Evolutionary conservation across 92 coral and sea anemone genomes (phyloP).

Genomic region (Palythoa grandis): DNA sequence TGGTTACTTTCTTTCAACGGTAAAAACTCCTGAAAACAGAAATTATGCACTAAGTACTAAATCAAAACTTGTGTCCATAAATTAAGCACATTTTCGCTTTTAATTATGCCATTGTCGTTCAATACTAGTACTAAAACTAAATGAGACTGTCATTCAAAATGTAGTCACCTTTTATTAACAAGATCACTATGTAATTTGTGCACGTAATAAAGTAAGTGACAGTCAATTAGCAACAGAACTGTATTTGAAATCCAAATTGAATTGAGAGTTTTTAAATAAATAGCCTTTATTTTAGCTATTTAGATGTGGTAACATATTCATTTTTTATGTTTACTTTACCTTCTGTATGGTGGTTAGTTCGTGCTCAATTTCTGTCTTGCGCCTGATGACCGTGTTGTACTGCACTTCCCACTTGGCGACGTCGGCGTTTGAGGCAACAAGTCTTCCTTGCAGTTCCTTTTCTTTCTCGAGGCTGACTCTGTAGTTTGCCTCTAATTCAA

Average conservation of each 20-base stretch:
- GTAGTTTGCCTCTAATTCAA: constrained; percentile 59
- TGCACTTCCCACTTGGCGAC: constrained; percentile 67
- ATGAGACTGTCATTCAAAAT: too few species aligned
- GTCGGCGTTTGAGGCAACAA: constrained; percentile 60
- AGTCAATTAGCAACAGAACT: too few species aligned
- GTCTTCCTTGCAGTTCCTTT: constrained; percentile 60
- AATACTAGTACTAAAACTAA: too few species aligned
- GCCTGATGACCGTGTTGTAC: constrained; percentile 56
- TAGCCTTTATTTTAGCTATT: too few species aligned
- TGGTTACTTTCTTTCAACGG: constrained; percentile 72
- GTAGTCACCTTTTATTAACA: too few species aligned
- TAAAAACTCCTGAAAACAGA: constrained; percentile 46
- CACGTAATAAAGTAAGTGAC: too few species aligned
- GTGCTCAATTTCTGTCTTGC: constrained; percentile 75
- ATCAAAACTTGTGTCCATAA: too few species aligned
- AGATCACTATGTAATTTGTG: too few species aligned
- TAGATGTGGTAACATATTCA: background rate
- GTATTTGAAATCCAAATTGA: too few species aligned
- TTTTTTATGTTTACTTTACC: background rate
- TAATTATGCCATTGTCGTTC: too few species aligned
- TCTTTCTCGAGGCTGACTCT: constrained; percentile 66
- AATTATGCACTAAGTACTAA: background rate
- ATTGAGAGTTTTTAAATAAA: too few species aligned
- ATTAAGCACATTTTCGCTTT: too few species aligned
- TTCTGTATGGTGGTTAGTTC: constrained; percentile 63